phyloP scores from a whole-genome alignment of 2,797 vertebrate genomes.

The Diceros bicornis region DNA sequence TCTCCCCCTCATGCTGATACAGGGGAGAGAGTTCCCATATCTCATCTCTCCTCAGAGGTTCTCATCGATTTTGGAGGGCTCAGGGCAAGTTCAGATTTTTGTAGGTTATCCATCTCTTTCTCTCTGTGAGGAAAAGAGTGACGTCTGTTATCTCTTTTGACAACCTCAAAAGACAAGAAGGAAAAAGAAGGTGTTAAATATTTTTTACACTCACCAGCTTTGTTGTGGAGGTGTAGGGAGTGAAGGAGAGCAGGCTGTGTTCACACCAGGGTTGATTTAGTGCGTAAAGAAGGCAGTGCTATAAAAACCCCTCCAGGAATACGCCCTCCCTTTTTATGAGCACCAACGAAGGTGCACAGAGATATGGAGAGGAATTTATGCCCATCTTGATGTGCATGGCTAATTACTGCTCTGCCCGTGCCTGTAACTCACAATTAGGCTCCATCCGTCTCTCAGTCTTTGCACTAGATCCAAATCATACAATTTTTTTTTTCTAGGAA shows the following conservation, averaged over 20 bases:
- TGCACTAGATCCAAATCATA: not conserved
- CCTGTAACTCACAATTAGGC: too few relatives aligned
- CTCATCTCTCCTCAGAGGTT: too few relatives aligned
- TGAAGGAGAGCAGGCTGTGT: not conserved
- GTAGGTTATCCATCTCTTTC: not conserved
- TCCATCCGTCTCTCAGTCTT: rapidly evolving
- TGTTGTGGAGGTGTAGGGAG: not conserved
- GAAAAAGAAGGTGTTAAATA: not conserved
- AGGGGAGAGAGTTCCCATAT: not conserved
- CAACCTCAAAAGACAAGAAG: not conserved
- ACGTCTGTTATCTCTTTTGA: too few relatives aligned
- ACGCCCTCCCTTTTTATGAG: not conserved
- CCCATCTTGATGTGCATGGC: rapidly evolving
- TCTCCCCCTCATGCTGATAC: not conserved
- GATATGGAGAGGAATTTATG: too few relatives aligned
- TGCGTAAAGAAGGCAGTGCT: not conserved
- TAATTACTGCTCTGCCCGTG: too few relatives aligned
- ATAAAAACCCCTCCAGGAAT: not conserved
- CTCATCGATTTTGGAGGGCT: not conserved
- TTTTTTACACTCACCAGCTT: not conserved
- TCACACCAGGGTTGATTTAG: not conserved
- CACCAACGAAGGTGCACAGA: rapidly evolving
- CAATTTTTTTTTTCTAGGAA: not conserved
- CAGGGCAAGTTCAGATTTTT: too few relatives aligned
- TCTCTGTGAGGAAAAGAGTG: too few relatives aligned